Base-by-base conservation (phyloP, 2,888 invertebrate species). In the Melitaea athalia region DNA sequence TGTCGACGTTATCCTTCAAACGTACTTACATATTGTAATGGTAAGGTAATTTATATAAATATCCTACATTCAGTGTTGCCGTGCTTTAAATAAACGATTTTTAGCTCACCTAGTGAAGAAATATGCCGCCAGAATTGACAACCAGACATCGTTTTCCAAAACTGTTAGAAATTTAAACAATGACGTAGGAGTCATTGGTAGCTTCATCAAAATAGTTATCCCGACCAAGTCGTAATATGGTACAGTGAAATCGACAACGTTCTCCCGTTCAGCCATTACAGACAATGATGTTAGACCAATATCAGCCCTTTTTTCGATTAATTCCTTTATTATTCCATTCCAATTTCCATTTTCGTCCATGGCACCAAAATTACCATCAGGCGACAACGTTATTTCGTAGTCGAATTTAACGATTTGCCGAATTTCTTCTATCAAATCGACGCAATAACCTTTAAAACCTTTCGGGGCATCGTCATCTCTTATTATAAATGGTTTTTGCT, bases 221-320 rank as follows among this genome's bases (percentile, higher is more conserved):
- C 99, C 99, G 0, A 99, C 99, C 74, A 99, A 94, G 91, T 99
- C 99, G 87, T 99, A 99, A 86, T 98, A 99, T 0, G 99, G 99
- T 0, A 99, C 98, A 0, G 99, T 99, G 85, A 99, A 99, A 88
- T 99, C 99, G 1, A 99, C 98, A 0, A 99, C 98, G 81, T 97
- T 98, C 88, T 99, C 99, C 49, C 99, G 93, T 78, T 99, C 99
- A 0, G 99, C 99, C 98, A 99, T 99, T 0, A 99, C 99, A 0
- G 98, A 98, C 83, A 99, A 94, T 0, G 99, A 97, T 1, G 98
- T 98, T 10, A 99, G 87, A 0, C 97, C 99, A 75, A 99, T 98
- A 83, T 99, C 99, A 0, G 99, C 99, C 77, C 95, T 94, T 93
- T 97, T 96, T 78, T 97, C 96, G 66, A 96, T 95, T 31, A 97